Conservation (phyloP, 1,140 invertebrate genomes). For the Neodiprion virginianus region DNA sequence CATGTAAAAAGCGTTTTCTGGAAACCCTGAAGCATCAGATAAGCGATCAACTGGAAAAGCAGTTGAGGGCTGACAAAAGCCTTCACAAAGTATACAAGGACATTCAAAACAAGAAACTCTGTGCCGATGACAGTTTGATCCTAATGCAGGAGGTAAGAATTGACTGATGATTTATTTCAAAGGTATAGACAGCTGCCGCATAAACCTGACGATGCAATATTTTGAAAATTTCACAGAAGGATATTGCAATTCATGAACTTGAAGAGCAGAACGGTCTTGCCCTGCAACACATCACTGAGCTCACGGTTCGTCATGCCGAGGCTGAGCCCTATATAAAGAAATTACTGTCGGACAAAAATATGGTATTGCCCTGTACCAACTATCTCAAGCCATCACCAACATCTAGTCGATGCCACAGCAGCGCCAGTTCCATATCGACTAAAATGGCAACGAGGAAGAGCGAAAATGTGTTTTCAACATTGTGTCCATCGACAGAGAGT, state of each 20-base stretch:
- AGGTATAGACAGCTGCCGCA: neutral
- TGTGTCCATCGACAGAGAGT: slow-evolving; percentile 36
- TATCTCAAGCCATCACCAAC: slow-evolving; percentile 38
- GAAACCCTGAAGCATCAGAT: slow-evolving; percentile 46
- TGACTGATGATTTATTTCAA: neutral
- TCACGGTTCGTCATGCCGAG: slow-evolving; percentile 55
- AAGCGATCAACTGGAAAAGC: slow-evolving; percentile 48
- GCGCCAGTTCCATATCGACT: slow-evolving; percentile 18
- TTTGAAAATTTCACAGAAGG: slow-evolving; percentile 42
- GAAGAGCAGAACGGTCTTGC: slow-evolving; percentile 49
- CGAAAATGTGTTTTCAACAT: slow-evolving; percentile 24
- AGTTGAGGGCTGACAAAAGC: slow-evolving; percentile 47
- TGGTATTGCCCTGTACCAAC: slow-evolving; percentile 43
- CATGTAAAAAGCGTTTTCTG: slow-evolving; percentile 40
- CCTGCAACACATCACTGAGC: slow-evolving; percentile 53
- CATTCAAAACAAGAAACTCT: slow-evolving; percentile 44
- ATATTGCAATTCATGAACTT: slow-evolving; percentile 48
- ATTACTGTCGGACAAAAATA: slow-evolving; percentile 44
- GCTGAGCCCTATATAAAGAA: slow-evolving; percentile 55
- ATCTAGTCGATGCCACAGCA: slow-evolving; percentile 37
- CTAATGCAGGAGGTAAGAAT: slow-evolving; percentile 48
- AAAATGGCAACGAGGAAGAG: slow-evolving; percentile 25
- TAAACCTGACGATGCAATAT: slow-evolving; percentile 8
- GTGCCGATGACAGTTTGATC: slow-evolving; percentile 35
- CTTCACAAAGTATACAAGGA: slow-evolving; percentile 46